Conservation (phyloP, 2,888 invertebrate species). For the Camponotus fellah region DNA sequence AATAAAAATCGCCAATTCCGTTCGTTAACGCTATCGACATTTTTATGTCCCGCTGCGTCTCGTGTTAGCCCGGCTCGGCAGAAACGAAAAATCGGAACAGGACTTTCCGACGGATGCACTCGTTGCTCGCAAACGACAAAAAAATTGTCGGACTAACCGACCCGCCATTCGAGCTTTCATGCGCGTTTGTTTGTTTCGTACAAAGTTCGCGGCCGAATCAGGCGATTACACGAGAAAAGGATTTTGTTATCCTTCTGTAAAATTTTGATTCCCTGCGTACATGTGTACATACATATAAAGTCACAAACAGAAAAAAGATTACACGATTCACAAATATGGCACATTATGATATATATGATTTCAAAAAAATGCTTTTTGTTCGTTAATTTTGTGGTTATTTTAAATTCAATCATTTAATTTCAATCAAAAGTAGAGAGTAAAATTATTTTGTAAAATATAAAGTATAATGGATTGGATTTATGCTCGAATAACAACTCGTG, state of each 20-base stretch:
- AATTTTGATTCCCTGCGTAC: neutral
- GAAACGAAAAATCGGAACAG: conserved; percentile 40
- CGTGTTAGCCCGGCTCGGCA: conserved; percentile 35
- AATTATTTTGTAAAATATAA: neutral
- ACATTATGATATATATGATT: neutral
- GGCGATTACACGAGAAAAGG: conserved; percentile 36
- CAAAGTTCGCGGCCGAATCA: conserved; percentile 6
- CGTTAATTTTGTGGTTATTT: neutral
- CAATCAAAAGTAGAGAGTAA: neutral
- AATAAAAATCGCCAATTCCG: conserved; percentile 76
- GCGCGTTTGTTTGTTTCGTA: conserved; percentile 37
- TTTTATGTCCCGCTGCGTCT: conserved; percentile 67
- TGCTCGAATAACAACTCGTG: neutral
- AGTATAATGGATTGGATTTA: conserved; percentile 20
- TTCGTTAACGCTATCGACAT: conserved; percentile 76
- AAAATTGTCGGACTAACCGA: conserved; percentile 8
- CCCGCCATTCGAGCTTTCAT: conserved; percentile 10
- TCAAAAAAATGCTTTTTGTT: neutral
- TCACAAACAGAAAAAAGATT: neutral
- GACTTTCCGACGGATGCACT: conserved; percentile 48
- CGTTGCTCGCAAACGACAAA: conserved; percentile 48
- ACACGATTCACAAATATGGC: neutral
- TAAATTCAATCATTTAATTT: too few relatives aligned
- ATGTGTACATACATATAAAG: neutral
- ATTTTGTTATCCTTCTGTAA: conserved; percentile 25